Percentiles rank a stretch among this genome's conserved stretches.
Conservation (phyloP, 2,797 vertebrate genomes). For the Intellagama lesueurii region DNA sequence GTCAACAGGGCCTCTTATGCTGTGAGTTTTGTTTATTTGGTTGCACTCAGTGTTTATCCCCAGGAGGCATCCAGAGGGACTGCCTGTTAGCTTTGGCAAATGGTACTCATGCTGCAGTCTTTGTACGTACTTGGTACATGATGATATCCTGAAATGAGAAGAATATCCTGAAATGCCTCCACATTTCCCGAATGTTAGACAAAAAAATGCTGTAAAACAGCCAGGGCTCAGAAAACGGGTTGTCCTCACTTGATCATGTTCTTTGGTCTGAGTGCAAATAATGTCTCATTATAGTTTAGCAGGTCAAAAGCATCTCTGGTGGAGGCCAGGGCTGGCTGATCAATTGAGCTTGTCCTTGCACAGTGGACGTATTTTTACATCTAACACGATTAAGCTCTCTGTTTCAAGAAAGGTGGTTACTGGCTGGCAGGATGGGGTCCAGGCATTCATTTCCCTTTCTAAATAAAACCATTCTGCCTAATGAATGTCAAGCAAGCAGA, state of each 20-base stretch:
- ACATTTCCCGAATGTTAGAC: not conserved
- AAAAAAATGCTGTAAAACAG: not conserved
- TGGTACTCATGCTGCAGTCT: not conserved
- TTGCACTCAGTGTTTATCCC: not conserved
- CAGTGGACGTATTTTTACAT: not conserved
- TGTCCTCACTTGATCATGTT: slow-evolving; percentile 4
- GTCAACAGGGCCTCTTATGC: slow-evolving; percentile 4
- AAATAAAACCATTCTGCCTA: slow-evolving; percentile 60
- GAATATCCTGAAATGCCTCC: not conserved
- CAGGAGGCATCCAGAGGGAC: slow-evolving; percentile 6
- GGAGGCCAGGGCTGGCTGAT: not conserved
- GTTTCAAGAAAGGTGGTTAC: not conserved
- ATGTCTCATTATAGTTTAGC: not conserved
- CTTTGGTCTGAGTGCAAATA: slow-evolving; percentile 18
- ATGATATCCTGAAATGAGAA: slow-evolving; percentile 18
- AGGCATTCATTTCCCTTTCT: slow-evolving; percentile 45
- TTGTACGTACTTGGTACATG: not conserved
- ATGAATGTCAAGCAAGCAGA: slow-evolving; percentile 56
- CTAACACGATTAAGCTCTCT: slow-evolving; percentile 1
- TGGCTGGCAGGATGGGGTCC: slow-evolving; percentile 6
- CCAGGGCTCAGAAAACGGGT: not conserved
- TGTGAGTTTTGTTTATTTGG: slow-evolving; percentile 18
- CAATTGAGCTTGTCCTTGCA: not conserved
- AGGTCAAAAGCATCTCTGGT: slow-evolving; percentile 5
- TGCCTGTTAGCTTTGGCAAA: slow-evolving; percentile 34